Base-by-base conservation (phyloP, 2,797 vertebrate genomes). In the Cossypha polioptera region DNA sequence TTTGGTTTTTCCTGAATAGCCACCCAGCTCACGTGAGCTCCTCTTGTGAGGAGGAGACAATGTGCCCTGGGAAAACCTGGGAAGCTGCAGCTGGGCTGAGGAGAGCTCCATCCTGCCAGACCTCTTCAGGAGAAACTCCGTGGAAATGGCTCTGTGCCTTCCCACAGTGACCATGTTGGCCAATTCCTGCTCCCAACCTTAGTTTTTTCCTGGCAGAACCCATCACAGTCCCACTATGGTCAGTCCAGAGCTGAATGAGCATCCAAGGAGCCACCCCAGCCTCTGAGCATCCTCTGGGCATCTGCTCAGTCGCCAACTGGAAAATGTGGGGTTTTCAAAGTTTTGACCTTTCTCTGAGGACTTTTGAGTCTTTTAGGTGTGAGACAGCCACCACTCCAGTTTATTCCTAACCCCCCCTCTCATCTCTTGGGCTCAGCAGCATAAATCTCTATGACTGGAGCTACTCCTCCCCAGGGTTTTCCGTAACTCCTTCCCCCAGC, bases 141-240 rank as follows among this genome's bases (percentile, higher is more conserved):
- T 43, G 42, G 67, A 89, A 78, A 53, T 20, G 29, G 21, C 38
- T 40, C 48, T 8, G 0, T 26, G 18, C 13, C 13, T 51, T 82
- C n/a, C n/a, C 45, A 59, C 25, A 59, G 45, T 29, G 50, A 54
- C 50, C 2, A 1, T 3, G 10, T 13, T 1, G 1, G n/a, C 29
- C 57, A 50, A 2, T 19, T 86, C 16, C 43, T 51, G 50, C 28
- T 81, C 77, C 54, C 38, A 78, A 1, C 29, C 29, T 55, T 11
- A 31, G 20, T 62, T 35, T 36, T 61, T 67, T 78, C 53, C 38
- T 6, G 1, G 45, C 36, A 77, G 55, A 87, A 84, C 29, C 16
- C 1, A 2, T n/a, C 45, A n/a, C 7, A 29, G 51, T 47, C 42
- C 62, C 2, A 4, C 75, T 71, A 43, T 59, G 45, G 68, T 76